Evolutionary conservation across 2,797 vertebrate genomes (phyloP).

Genomic region (Smutsia temminckii): DNA sequence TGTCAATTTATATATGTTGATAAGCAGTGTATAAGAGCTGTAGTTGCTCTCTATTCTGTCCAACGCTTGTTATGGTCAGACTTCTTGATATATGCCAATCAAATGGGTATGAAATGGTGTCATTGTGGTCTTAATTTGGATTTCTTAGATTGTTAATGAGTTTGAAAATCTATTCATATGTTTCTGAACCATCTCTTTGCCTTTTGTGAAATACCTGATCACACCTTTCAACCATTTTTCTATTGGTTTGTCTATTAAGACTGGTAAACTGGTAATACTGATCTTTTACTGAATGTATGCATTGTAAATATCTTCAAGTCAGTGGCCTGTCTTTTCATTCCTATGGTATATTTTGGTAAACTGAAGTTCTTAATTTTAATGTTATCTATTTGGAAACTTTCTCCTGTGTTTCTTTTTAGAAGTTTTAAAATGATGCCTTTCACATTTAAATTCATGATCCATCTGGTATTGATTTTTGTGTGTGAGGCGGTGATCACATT

Average conservation of each 20-base stretch:
- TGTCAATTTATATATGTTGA: background rate
- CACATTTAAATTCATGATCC: background rate
- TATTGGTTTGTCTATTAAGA: slow-evolving; percentile 42
- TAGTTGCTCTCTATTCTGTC: background rate
- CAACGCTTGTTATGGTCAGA: background rate
- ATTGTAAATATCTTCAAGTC: slow-evolving; percentile 35
- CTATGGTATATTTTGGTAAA: slow-evolving; percentile 24
- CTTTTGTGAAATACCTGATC: slow-evolving; percentile 6
- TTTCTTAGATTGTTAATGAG: slow-evolving; percentile 48
- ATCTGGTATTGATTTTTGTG: slow-evolving; percentile 4
- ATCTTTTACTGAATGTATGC: background rate
- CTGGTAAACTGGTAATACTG: background rate
- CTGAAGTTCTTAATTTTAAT: slow-evolving; percentile 46
- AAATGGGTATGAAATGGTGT: background rate
- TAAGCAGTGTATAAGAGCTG: background rate
- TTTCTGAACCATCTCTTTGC: background rate
- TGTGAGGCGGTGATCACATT: background rate
- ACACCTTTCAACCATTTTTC: slow-evolving; percentile 24
- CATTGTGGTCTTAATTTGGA: slow-evolving; percentile 37
- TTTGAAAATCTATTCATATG: slow-evolving; percentile 15
- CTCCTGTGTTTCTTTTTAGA: slow-evolving; percentile 42
- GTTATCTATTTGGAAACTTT: slow-evolving; percentile 28
- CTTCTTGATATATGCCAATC: background rate
- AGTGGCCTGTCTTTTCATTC: background rate
- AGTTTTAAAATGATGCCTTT: background rate